phyloP scores from a whole-genome alignment of 2,797 vertebrate genomes.

The Onychomys torridus region DNA sequence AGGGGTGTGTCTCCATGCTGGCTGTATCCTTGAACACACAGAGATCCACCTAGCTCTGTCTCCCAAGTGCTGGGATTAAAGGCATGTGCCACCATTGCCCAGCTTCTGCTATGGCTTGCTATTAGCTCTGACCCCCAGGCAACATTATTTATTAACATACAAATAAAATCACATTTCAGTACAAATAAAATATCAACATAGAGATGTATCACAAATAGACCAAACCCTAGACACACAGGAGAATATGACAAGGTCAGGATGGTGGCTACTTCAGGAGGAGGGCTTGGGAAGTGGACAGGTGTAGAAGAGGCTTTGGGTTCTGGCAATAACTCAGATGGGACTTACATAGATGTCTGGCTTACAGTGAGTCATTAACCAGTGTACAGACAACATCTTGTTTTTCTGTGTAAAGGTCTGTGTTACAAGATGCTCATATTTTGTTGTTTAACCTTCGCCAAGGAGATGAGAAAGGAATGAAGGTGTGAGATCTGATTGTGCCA shows the following conservation, averaged over 20 bases:
- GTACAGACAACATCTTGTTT: neutral
- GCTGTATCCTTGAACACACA: too few relatives aligned
- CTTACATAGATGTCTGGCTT: neutral
- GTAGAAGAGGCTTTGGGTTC: neutral
- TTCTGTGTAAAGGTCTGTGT: neutral
- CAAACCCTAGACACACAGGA: neutral
- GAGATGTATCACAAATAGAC: neutral
- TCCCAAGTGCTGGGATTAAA: too few relatives aligned
- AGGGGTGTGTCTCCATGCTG: too few relatives aligned
- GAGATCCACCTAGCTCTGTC: too few relatives aligned
- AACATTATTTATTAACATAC: too few relatives aligned
- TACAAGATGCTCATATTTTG: neutral
- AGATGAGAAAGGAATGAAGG: neutral
- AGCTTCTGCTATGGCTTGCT: too few relatives aligned
- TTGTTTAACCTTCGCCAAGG: neutral
- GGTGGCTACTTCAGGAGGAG: neutral
- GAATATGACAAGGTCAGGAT: neutral
- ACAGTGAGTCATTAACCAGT: neutral
- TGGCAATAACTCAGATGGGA: neutral
- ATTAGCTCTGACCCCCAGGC: too few relatives aligned
- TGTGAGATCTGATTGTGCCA: constrained; percentile 4
- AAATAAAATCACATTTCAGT: too few relatives aligned
- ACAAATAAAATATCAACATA: too few relatives aligned
- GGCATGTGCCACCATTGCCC: too few relatives aligned
- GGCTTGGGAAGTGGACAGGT: neutral